Evolutionary conservation across 1,140 invertebrate genomes (phyloP).

Genomic region (Cyphomyrmex costatus): DNA sequence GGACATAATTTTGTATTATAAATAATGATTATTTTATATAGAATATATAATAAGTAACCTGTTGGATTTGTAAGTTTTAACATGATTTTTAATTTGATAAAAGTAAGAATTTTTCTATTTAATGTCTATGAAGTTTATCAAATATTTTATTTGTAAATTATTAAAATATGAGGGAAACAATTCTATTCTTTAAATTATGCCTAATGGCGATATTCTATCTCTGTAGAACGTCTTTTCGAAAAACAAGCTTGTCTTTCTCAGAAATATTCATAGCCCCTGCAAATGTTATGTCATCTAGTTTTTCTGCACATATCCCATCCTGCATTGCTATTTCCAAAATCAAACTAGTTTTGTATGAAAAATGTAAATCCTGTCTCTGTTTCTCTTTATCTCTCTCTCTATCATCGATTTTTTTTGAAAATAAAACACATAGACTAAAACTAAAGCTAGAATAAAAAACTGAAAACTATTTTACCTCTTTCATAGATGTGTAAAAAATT

Average conservation of each 20-base stretch:
- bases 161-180: not conserved
- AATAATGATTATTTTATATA: not conserved
- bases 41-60: not conserved
- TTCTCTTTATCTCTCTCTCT: too few species aligned
- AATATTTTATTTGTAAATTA: not conserved
- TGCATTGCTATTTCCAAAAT: conserved; percentile 17
- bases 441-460: not conserved
- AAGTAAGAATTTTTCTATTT: not conserved
- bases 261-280: conserved; percentile 36
- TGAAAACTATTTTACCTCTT: not conserved
- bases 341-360: not conserved
- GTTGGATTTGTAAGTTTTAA: not conserved
- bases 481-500: conserved; percentile 1
- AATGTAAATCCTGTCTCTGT: not conserved
- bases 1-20: not conserved
- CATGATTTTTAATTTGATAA: not conserved
- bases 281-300: conserved; percentile 31
- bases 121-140: not conserved
- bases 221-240: conserved; percentile 4
- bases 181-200: conserved; percentile 43
- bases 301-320: not conserved
- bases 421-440: not conserved
- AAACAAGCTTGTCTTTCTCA: conserved; percentile 11
- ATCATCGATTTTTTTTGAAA: not conserved
- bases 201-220: conserved; percentile 21